Evolutionary conservation across 2,797 vertebrate species (phyloP).

Genomic region (Eremophila alpestris): DNA sequence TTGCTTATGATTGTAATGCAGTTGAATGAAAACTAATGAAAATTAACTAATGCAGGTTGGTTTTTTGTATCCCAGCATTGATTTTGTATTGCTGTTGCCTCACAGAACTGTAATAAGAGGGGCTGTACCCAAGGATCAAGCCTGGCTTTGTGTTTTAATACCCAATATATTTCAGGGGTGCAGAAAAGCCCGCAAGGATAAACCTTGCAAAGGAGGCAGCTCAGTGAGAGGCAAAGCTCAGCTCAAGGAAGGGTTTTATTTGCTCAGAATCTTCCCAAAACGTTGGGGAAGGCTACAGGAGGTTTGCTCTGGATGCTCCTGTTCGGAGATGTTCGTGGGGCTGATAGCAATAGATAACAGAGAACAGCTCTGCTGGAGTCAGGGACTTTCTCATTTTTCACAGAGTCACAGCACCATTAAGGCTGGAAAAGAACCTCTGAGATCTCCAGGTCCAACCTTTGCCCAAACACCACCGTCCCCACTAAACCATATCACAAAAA

Average conservation of each 20-base stretch:
- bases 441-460: neutral
- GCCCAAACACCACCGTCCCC: accelerated
- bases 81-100: neutral
- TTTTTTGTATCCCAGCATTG: neutral
- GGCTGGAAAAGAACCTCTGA: neutral
- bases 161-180: neutral
- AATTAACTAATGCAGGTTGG: neutral
- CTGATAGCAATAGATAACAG: neutral
- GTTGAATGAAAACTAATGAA: neutral
- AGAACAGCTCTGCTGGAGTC: neutral
- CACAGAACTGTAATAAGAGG: neutral
- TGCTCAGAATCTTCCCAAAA: neutral
- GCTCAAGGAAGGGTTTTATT: neutral
- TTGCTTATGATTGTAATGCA: constrained; percentile 8
- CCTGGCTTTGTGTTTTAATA: neutral
- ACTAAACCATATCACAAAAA: accelerated
- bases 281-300: neutral
- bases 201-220: neutral
- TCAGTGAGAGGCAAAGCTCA: neutral
- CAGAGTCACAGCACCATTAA: too few species aligned
- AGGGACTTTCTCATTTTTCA: neutral
- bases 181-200: neutral
- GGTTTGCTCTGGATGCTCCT: neutral
- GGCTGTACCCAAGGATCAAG: constrained; percentile 28
- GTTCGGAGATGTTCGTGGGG: neutral